Conservation (phyloP, 2,888 invertebrate genomes). For the Biston stratarius region DNA sequence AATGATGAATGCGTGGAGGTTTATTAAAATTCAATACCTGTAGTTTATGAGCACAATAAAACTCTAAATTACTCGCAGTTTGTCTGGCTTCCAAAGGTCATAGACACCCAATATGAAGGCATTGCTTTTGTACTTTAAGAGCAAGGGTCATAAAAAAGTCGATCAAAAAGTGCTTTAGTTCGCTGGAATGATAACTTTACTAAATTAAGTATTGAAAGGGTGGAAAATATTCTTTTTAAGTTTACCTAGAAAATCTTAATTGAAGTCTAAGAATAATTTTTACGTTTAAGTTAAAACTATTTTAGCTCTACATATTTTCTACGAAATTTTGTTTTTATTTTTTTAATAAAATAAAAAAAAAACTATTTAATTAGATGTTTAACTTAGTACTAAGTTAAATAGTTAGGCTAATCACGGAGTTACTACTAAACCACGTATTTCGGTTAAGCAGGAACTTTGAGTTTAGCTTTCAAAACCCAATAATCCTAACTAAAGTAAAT, state of each 20-base stretch:
- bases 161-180: slow-evolving; percentile 33
- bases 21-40: slow-evolving; percentile 45
- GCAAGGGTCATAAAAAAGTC: slow-evolving; percentile 29
- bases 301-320: background rate
- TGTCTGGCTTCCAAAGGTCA: slow-evolving; percentile 43
- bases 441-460: no score
- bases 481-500: no score
- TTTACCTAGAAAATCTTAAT: slow-evolving; percentile 8
- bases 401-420: no score
- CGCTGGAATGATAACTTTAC: slow-evolving; percentile 27
- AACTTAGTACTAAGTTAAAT: no score
- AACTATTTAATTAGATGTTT: no score
- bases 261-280: background rate
- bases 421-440: no score
- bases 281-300: background rate
- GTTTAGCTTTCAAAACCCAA: no score
- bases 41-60: slow-evolving; percentile 44
- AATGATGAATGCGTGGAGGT: slow-evolving; percentile 35
- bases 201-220: slow-evolving; percentile 10
- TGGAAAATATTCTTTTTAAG: slow-evolving; percentile 3
- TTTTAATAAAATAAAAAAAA: no score
- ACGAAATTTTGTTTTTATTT: no score
- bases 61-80: slow-evolving; percentile 43
- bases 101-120: slow-evolving; percentile 38
- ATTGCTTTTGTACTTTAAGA: slow-evolving; percentile 39